phyloP scores from a whole-genome alignment of 2,113 vertebrate species.

The pig (Sus scrofa) region DNA sequence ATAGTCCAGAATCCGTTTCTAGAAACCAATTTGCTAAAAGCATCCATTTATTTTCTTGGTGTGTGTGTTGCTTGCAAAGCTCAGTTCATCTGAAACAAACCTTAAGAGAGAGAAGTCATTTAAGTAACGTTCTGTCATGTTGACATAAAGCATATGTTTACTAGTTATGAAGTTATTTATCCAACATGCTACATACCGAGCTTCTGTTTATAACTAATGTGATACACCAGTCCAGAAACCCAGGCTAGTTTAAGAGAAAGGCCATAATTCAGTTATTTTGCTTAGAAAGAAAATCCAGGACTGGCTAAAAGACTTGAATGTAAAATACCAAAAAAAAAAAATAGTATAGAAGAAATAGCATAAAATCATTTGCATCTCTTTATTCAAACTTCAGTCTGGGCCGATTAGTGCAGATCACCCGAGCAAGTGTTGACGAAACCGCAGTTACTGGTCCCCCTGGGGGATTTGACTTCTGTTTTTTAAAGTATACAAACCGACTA shows the following conservation, averaged over 20 bases:
- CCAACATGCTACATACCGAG: not conserved
- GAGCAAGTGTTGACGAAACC: conserved; percentile 9
- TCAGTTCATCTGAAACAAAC: conserved; percentile 56
- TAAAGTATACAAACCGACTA: not conserved
- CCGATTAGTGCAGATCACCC: conserved; percentile 6
- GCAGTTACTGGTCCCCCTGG: not conserved
- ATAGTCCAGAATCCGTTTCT: conserved; percentile 61
- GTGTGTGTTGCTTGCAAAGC: conserved; percentile 43
- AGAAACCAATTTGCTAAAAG: conserved; percentile 53
- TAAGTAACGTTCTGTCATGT: not conserved
- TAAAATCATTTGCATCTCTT: not conserved
- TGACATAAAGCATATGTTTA: conserved; percentile 15
- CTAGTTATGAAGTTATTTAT: conserved; percentile 38
- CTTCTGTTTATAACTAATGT: conserved; percentile 50
- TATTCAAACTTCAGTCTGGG: conserved; percentile 30
- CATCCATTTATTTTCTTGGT: conserved; percentile 54
- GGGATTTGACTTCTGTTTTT: conserved; percentile 10
- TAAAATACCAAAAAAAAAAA: not conserved
- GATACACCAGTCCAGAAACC: conserved; percentile 24
- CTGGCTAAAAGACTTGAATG: not conserved
- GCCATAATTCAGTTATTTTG: conserved; percentile 20
- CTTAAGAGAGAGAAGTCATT: conserved; percentile 48
- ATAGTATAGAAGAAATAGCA: conserved; percentile 16
- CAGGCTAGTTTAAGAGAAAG: conserved; percentile 14
- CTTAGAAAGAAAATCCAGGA: conserved; percentile 43